Percentiles rank a stretch among this genome's conserved stretches.
phyloP scores from a whole-genome alignment of 30 jellyfish, hydroid and myxozoan species.

The Haliclystus octoradiatus region DNA sequence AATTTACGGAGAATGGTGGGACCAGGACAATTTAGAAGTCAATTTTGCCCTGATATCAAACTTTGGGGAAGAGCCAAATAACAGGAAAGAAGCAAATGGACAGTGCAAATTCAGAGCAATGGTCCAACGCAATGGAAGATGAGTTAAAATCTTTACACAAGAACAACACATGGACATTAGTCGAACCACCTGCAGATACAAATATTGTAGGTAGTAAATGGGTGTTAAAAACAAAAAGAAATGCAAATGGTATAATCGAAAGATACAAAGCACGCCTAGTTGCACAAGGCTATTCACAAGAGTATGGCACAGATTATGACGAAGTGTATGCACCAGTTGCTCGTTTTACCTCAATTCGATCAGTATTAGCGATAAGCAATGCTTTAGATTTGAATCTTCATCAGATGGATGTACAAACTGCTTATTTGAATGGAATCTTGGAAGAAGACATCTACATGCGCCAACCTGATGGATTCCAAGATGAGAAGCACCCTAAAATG shows the following conservation, averaged over 20 bases:
- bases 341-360: background rate
- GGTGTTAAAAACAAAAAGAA: background rate
- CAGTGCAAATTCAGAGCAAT: background rate
- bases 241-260: background rate
- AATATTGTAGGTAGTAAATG: conserved; percentile 1
- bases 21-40: too few species aligned
- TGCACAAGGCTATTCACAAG: background rate
- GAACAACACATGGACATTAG: background rate
- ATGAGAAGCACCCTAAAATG: too few species aligned
- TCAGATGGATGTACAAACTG: too few species aligned
- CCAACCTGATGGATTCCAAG: too few species aligned
- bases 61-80: background rate
- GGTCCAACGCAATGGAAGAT: background rate
- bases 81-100: background rate
- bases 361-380: background rate
- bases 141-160: background rate
- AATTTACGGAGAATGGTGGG: too few species aligned
- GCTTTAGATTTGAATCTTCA: too few species aligned
- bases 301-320: background rate
- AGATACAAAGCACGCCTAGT: background rate
- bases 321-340: conserved; percentile 2
- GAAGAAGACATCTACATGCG: too few species aligned
- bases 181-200: background rate
- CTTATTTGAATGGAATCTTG: too few species aligned
- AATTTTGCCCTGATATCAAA: too few species aligned